Evolutionary conservation across 2,113 vertebrate species (phyloP), one percentile per base, ranked within the genome.

Genomic region (Lepus timidus): DNA sequence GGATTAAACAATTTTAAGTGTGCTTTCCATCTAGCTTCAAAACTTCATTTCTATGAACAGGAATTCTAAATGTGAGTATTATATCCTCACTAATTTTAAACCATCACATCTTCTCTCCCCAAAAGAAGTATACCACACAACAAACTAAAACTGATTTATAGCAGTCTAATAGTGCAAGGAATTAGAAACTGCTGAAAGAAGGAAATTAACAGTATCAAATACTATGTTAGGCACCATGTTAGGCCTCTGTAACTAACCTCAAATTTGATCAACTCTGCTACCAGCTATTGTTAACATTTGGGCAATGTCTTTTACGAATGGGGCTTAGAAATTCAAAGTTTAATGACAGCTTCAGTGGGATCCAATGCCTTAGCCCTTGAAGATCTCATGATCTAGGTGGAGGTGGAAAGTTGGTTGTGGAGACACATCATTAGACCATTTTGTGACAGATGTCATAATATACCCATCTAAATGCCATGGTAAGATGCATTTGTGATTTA

Each of bases 401-500:
- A 73, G 10, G 6, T 75, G 27, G 20, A 62, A 14, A 71, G 22
- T 31, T 94, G 51, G 36, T 61, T 83, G 44, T 31, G 25, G 33
- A 55, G 11, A 64, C 22, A 58, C 6, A 13, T 80, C 85, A 61
- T 27, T 74, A 75, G 51, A n/a, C 16, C 27, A 87, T n/a, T 73
- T 58, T 19, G 49, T 52, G 27, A 94, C 68, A 88, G 74, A 62
- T n/a, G 12, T n/a, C 51, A 33, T 31, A 85, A 88, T 0, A 44
- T 17, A 79, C 36, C 22, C 12, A 10, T 25, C 2, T 25, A 95
- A 78, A 31, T 84, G 8, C 44, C 85, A 58, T 9, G 27, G 0
- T 71, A 95, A 80, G 39, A 76, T 65, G 51, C 19, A 36, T 62
- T 91, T 79, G 8, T 75, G 27, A 84, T 39, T 95, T 90, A 85